These are phyloP conservation scores for Peucedramus taeniatus DNA, from an alignment of 2,113 vertebrate genomes.

Conservation along the genomic window DNA sequence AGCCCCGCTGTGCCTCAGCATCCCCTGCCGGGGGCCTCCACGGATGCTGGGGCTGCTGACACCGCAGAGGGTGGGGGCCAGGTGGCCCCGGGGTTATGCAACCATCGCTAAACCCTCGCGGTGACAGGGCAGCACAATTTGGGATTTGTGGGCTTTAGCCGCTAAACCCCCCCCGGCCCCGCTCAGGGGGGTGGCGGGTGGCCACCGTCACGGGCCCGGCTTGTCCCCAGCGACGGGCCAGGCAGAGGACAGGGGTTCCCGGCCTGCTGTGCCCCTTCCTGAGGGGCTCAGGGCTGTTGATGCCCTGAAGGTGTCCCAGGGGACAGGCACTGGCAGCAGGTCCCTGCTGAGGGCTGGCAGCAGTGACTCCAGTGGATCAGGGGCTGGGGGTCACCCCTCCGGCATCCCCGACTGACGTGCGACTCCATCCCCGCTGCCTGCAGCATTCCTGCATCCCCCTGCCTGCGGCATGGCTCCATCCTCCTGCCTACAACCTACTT, in stretches of 20 bases:
- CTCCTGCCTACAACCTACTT: background rate
- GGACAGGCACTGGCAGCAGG: background rate
- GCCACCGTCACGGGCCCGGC: background rate
- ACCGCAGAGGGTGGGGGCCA: constrained; percentile 23
- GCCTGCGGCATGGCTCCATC: background rate
- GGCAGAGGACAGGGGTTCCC: background rate
- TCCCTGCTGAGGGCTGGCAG: background rate
- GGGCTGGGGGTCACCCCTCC: background rate
- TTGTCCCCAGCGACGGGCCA: background rate
- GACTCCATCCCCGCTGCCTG: background rate
- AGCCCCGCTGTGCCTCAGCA: background rate
- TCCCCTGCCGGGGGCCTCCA: background rate
- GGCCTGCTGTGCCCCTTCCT: background rate
- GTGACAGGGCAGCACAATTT: constrained; percentile 73
- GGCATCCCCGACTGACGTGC: background rate
- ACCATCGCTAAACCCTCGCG: constrained; percentile 69
- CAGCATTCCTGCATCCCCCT: background rate
- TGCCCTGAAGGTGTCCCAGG: background rate
- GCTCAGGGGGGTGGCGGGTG: background rate
- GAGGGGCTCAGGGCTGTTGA: background rate
- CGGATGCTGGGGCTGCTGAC: constrained; percentile 52
- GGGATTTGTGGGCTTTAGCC: constrained; percentile 72
- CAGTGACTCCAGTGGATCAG: background rate
- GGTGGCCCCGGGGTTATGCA: constrained; percentile 56
- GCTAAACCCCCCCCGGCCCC: background rate